Percentiles rank a stretch among this genome's conserved stretches.
Evolutionary conservation across 2,888 invertebrate species (phyloP).

Genomic region (Ypsolopha sequella): DNA sequence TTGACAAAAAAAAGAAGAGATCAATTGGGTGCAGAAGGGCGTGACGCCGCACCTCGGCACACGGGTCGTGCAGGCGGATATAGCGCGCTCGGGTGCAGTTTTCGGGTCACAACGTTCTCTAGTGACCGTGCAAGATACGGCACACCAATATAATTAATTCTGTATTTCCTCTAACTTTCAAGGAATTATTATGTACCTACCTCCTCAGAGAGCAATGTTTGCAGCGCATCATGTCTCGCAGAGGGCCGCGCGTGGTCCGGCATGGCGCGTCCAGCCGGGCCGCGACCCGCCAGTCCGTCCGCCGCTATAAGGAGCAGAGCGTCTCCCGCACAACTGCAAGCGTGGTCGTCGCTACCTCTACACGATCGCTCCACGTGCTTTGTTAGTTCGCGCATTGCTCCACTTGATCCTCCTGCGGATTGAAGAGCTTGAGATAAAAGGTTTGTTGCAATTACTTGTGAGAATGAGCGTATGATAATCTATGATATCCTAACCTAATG

Average conservation of each 20-base stretch:
- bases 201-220: conserved; percentile 35
- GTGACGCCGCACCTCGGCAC: no score
- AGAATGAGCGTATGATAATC: no score
- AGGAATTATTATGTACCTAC: conserved; percentile 15
- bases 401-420: conserved; percentile 31
- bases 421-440: not conserved
- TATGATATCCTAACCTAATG: conserved; percentile 28
- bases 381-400: conserved; percentile 76
- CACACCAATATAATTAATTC: no score
- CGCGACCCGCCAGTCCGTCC: conserved; percentile 80
- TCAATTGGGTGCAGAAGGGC: no score
- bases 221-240: conserved; percentile 73
- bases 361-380: conserved; percentile 49
- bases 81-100: no score
- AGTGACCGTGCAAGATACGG: no score
- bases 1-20: no score
- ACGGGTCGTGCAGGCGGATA: no score
- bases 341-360: conserved; percentile 6
- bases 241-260: conserved; percentile 64
- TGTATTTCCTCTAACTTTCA: no score
- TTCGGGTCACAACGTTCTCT: no score
- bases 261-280: conserved; percentile 76
- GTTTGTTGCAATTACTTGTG: no score
- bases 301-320: conserved; percentile 80
- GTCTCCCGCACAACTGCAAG: conserved; percentile 70